phyloP scores from a whole-genome alignment of 2,797 vertebrate genomes.

The Danio jaintianensis region DNA sequence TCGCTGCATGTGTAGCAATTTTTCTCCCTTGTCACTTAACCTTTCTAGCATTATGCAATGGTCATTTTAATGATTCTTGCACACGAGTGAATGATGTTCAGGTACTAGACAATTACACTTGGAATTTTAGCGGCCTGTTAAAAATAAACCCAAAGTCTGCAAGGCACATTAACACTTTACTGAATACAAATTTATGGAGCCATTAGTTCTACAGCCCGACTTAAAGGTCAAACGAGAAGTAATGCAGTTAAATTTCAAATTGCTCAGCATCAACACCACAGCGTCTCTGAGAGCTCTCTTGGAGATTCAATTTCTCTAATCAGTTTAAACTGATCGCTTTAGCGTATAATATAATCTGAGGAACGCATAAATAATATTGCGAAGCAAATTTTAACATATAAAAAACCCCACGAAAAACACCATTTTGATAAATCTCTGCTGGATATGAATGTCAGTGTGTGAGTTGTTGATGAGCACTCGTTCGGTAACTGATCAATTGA shows the following conservation, averaged over 20 bases:
- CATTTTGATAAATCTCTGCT: background rate
- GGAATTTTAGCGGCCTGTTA: conserved; percentile 30
- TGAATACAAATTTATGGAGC: conserved; percentile 46
- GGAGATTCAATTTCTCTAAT: conserved; percentile 34
- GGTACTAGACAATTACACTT: conserved; percentile 41
- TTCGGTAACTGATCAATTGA: conserved; percentile 21
- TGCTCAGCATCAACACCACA: conserved; percentile 31
- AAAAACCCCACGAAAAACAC: background rate
- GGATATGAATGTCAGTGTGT: background rate
- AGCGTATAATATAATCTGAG: conserved; percentile 14
- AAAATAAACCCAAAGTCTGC: conserved; percentile 28
- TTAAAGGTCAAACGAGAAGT: conserved; percentile 42
- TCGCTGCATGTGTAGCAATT: conserved; percentile 1
- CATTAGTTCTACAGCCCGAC: conserved; percentile 37
- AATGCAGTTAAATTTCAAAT: conserved; percentile 45
- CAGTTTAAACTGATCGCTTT: conserved; percentile 30
- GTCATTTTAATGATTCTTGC: conserved; percentile 36
- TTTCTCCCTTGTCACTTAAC: conserved; percentile 16
- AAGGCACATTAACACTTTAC: conserved; percentile 49
- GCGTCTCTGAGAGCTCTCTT: conserved; percentile 18
- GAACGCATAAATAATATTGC: conserved; percentile 26
- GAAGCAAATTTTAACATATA: background rate
- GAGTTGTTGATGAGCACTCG: conserved; percentile 23
- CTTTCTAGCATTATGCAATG: conserved; percentile 40
- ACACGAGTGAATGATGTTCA: conserved; percentile 22